Percentiles rank a stretch among this genome's conserved stretches.
These are phyloP conservation scores for Hymenochirus boettgeri DNA, from an alignment of 2,113 vertebrate genomes.

Conservation along the genomic window DNA sequence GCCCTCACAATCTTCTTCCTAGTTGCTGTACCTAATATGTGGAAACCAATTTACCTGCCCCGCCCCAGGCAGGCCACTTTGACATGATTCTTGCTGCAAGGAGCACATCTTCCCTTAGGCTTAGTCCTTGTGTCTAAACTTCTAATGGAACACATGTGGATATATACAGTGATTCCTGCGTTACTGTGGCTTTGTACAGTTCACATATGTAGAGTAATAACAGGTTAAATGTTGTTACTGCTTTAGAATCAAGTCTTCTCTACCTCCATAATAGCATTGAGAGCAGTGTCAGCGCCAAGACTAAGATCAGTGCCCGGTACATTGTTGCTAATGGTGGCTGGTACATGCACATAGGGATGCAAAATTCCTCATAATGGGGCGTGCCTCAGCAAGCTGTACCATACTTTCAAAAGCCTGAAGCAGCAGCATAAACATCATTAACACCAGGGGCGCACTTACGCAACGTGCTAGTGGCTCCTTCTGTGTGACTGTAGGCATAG, in stretches of 20 bases:
- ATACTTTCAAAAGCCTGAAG: slow-evolving; percentile 81
- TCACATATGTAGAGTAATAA: no score
- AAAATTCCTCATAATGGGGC: slow-evolving; percentile 74
- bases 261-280: slow-evolving; percentile 89
- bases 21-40: no score
- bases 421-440: slow-evolving; percentile 63
- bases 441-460: slow-evolving; percentile 42
- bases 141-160: no score
- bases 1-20: no score
- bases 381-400: slow-evolving; percentile 69
- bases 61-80: no score
- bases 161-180: no score
- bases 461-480: slow-evolving; percentile 58
- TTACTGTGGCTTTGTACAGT: no score
- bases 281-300: slow-evolving; percentile 81
- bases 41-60: no score
- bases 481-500: slow-evolving; percentile 66
- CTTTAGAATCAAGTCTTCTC: slow-evolving; percentile 51
- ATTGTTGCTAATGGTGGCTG: slow-evolving; percentile 93
- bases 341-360: slow-evolving; percentile 81
- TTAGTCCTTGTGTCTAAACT: no score
- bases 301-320: slow-evolving; percentile 84
- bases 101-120: no score
- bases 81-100: no score
- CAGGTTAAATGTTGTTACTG: no score